Conservation (phyloP, 2,888 invertebrate species). For the Chrysotoxum bicinctum region DNA sequence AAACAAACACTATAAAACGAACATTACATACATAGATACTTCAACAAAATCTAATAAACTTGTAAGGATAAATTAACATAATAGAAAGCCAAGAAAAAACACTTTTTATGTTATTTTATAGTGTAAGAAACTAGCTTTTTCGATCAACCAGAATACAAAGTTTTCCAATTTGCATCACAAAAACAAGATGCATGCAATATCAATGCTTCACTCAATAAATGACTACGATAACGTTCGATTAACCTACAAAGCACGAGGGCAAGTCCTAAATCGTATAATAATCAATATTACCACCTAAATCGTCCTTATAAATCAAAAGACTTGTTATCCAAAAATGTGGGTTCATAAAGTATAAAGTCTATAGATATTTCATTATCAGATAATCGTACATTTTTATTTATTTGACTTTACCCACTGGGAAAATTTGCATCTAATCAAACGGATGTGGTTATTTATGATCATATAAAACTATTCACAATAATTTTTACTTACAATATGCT, state of each 20-base stretch:
- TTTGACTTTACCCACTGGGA: conserved; percentile 36
- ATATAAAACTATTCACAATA: conserved; percentile 34
- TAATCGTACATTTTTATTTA: conserved; percentile 30
- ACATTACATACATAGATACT: not conserved
- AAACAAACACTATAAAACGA: not conserved
- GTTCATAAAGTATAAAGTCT: conserved; percentile 7
- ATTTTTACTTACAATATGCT: conserved; percentile 3
- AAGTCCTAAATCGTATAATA: conserved; percentile 21
- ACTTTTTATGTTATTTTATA: conserved; percentile 1
- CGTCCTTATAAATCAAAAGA: conserved; percentile 51
- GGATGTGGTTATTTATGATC: conserved; percentile 58
- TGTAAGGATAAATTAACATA: conserved; percentile 35
- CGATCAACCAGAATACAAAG: conserved; percentile 1
- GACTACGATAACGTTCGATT: conserved; percentile 1
- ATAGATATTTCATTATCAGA: conserved; percentile 55
- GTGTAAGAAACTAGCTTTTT: not conserved
- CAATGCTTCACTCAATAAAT: conserved; percentile 28
- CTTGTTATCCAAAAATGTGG: conserved; percentile 34
- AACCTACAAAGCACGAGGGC: conserved; percentile 20
- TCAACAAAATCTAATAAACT: not conserved
- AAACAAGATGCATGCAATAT: not conserved
- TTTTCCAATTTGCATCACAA: conserved; percentile 53
- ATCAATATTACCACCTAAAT: conserved; percentile 38
- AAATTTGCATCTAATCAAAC: conserved; percentile 55
- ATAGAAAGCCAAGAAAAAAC: not conserved